These are phyloP conservation scores for Drosophila ogumai DNA, from an alignment of 1,140 invertebrate species.

Conservation along the genomic window DNA sequence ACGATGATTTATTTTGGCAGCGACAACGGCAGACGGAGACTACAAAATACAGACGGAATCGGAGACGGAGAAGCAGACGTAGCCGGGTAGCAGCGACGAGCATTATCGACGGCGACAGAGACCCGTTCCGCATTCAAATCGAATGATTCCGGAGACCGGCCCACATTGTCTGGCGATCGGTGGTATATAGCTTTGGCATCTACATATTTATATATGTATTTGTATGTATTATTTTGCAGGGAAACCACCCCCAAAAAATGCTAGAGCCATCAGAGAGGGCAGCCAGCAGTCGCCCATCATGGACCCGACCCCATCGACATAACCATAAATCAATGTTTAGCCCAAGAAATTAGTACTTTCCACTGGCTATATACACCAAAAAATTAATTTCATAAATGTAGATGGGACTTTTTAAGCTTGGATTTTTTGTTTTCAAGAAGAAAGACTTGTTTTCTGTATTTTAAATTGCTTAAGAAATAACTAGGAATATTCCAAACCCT, in stretches of 20 bases:
- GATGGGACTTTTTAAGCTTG: not conserved
- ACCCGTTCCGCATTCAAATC: slow-evolving; percentile 80
- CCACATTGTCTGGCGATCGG: slow-evolving; percentile 70
- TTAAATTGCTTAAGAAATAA: not conserved
- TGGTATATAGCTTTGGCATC: slow-evolving; percentile 6
- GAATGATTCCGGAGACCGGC: slow-evolving; percentile 54
- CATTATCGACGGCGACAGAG: slow-evolving; percentile 46
- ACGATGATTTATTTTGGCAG: slow-evolving; percentile 81
- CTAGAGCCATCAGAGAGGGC: slow-evolving; percentile 1
- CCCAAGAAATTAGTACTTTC: slow-evolving; percentile 24
- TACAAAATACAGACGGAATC: slow-evolving; percentile 19
- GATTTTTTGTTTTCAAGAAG: not conserved
- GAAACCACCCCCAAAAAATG: slow-evolving; percentile 19
- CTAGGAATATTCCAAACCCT: too few relatives aligned
- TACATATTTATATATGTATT: not conserved
- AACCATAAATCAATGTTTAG: slow-evolving; percentile 35
- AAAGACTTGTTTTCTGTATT: not conserved
- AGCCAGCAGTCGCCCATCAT: slow-evolving; percentile 17
- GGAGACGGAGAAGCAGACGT: slow-evolving; percentile 18
- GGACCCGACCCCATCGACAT: slow-evolving; percentile 46
- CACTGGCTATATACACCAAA: not conserved
- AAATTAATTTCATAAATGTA: not conserved
- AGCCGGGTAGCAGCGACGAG: slow-evolving; percentile 14
- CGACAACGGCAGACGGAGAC: slow-evolving; percentile 44
- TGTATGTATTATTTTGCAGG: not conserved